phyloP scores from a whole-genome alignment of 2,888 invertebrate genomes.

The Trilocha varians region DNA sequence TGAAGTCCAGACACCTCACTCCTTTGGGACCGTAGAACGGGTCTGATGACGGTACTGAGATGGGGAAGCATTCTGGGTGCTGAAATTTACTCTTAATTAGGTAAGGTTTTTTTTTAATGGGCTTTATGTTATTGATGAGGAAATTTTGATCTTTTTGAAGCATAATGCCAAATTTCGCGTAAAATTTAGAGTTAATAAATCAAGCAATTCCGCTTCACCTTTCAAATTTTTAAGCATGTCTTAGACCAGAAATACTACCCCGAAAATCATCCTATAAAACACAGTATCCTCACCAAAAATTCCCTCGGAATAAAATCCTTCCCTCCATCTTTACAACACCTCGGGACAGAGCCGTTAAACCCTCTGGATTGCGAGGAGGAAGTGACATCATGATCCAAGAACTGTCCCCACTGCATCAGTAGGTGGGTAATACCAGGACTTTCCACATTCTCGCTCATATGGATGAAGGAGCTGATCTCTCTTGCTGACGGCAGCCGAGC shows the following conservation, averaged over 20 bases:
- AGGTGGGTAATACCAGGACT: conserved; percentile 81
- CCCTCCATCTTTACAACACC: conserved; percentile 80
- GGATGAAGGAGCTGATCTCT: conserved; percentile 78
- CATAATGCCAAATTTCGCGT: too few relatives aligned
- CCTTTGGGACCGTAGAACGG: conserved; percentile 81
- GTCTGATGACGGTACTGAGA: conserved; percentile 81
- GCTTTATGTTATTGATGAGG: neutral
- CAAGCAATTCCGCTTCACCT: too few relatives aligned
- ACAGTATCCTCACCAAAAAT: conserved; percentile 74
- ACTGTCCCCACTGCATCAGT: conserved; percentile 94
- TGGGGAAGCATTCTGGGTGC: conserved; percentile 91
- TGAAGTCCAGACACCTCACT: conserved; percentile 85
- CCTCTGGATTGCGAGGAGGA: conserved; percentile 83
- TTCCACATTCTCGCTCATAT: conserved; percentile 75
- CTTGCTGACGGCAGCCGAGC: conserved; percentile 82
- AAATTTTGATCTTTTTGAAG: too few relatives aligned
- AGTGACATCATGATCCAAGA: conserved; percentile 90
- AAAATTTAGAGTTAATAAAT: too few relatives aligned
- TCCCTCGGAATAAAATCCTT: conserved; percentile 74
- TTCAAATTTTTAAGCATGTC: too few relatives aligned
- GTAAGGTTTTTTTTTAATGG: too few relatives aligned
- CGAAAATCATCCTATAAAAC: too few relatives aligned
- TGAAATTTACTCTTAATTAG: too few relatives aligned
- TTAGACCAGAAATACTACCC: too few relatives aligned
- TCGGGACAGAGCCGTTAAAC: conserved; percentile 84